Percentiles rank a stretch among this genome's conserved stretches.
These are phyloP conservation scores for Carassius carassius DNA, from an alignment of 2,113 vertebrate species.

Conservation along the genomic window DNA sequence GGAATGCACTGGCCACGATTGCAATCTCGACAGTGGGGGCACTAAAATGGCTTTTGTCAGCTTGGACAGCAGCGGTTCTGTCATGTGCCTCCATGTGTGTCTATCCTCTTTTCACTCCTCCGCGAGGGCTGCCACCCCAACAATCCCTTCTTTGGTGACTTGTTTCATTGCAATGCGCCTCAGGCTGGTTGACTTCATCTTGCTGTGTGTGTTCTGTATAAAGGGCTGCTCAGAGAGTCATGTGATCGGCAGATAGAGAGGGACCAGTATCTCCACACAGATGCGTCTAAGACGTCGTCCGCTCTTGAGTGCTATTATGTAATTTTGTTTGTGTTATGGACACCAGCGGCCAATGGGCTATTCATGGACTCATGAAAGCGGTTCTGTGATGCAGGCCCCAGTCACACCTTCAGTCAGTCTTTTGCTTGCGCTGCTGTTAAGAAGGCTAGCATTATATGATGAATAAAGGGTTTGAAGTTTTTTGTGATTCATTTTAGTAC, in stretches of 20 bases:
- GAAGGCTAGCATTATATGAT: background rate
- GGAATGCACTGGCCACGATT: conserved; percentile 58
- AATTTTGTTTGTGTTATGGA: conserved; percentile 30
- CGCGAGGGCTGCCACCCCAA: background rate
- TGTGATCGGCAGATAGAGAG: conserved; percentile 21
- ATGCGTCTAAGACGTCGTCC: background rate
- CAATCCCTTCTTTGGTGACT: conserved; percentile 33
- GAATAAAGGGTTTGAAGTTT: background rate
- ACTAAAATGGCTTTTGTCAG: conserved; percentile 27
- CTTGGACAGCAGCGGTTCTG: conserved; percentile 36
- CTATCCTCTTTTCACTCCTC: background rate
- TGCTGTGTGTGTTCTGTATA: conserved; percentile 18
- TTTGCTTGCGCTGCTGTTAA: background rate
- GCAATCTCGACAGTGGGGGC: conserved; percentile 46
- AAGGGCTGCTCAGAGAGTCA: conserved; percentile 16
- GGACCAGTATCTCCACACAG: conserved; percentile 40
- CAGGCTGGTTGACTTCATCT: background rate
- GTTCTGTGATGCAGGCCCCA: background rate
- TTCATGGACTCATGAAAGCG: conserved; percentile 42
- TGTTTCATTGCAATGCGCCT: conserved; percentile 19
- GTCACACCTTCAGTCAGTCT: background rate
- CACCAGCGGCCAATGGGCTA: conserved; percentile 7
- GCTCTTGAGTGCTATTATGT: conserved; percentile 38
- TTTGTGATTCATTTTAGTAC: background rate
- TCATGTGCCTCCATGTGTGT: conserved; percentile 28